Evolutionary conservation across 2,113 vertebrate genomes (phyloP).

Genomic region (Oryzias curvinotus): DNA sequence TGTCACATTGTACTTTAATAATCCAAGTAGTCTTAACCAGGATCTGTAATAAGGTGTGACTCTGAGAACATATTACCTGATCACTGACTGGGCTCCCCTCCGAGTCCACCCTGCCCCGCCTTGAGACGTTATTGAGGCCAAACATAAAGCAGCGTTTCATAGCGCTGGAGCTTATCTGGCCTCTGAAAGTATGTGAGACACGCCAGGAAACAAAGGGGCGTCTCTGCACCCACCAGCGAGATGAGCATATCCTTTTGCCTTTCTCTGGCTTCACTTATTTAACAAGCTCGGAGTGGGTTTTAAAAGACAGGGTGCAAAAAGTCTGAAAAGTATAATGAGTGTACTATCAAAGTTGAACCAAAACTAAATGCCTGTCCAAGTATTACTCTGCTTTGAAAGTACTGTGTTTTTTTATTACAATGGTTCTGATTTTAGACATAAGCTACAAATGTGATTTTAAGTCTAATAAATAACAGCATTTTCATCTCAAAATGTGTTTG

Average conservation of each 20-base stretch:
- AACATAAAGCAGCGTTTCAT: slow-evolving; percentile 92
- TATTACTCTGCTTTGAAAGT: neutral
- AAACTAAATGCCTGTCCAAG: slow-evolving; percentile 9
- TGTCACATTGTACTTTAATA: slow-evolving; percentile 79
- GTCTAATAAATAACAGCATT: too few species aligned
- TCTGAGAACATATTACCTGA: slow-evolving; percentile 82
- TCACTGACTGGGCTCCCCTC: slow-evolving; percentile 72
- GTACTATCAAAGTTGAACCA: slow-evolving; percentile 14
- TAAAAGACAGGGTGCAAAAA: slow-evolving; percentile 37
- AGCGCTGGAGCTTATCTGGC: slow-evolving; percentile 86
- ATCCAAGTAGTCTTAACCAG: slow-evolving; percentile 78
- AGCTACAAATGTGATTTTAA: too few species aligned
- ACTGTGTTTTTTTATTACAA: neutral
- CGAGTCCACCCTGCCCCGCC: slow-evolving; percentile 76
- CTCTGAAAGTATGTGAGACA: slow-evolving; percentile 95
- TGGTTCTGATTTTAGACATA: neutral
- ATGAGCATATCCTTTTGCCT: slow-evolving; percentile 93
- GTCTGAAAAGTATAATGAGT: slow-evolving; percentile 15
- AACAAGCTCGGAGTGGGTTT: slow-evolving; percentile 75
- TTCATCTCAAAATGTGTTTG: too few species aligned
- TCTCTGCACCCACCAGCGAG: slow-evolving; percentile 82
- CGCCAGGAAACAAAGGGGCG: slow-evolving; percentile 88
- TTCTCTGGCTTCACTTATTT: slow-evolving; percentile 88
- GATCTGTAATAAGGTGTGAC: slow-evolving; percentile 79
- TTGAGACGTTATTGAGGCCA: slow-evolving; percentile 79